These are phyloP conservation scores for Hirtodrosophila duncani DNA, from an alignment of 2,888 invertebrate genomes.

Conservation along the genomic window DNA sequence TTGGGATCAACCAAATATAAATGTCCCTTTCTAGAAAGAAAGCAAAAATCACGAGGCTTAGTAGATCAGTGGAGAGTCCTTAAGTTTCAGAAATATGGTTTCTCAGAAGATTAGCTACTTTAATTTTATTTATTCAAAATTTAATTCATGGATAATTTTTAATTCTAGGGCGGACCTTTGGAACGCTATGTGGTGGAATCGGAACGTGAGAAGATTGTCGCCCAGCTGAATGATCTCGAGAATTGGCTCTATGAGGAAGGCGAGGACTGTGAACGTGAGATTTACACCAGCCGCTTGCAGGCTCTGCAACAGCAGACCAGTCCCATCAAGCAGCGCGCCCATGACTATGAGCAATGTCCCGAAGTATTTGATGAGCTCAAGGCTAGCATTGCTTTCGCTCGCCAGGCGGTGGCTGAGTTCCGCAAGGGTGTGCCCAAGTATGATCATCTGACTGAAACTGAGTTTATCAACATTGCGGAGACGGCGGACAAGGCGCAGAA, in stretches of 20 bases:
- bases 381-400: constrained; percentile 86
- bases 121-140: too few relatives aligned
- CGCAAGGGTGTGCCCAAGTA: constrained; percentile 86
- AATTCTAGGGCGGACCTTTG: constrained; percentile 83
- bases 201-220: constrained; percentile 83
- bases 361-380: constrained; percentile 89
- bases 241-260: constrained; percentile 98
- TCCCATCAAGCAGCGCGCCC: constrained; percentile 90
- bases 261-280: constrained; percentile 90
- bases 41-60: too few relatives aligned
- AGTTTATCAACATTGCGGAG: constrained; percentile 87
- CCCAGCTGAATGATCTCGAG: constrained; percentile 90
- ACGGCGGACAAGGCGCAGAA: constrained; percentile 85
- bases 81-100: too few relatives aligned
- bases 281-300: constrained; percentile 82
- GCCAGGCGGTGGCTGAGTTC: constrained; percentile 87
- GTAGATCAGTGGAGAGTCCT: too few relatives aligned
- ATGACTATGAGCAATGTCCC: constrained; percentile 89
- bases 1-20: too few relatives aligned
- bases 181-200: constrained; percentile 86
- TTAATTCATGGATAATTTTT: too few relatives aligned
- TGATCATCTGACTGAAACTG: constrained; percentile 88
- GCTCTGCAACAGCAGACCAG: constrained; percentile 88
- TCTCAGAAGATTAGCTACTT: too few relatives aligned
- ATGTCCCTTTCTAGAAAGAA: too few relatives aligned